A percentile compares a stretch with the other conserved stretches of the same genome.
Evolutionary conservation across 2,797 vertebrate species (phyloP).

Genomic region (Falco berigora): DNA sequence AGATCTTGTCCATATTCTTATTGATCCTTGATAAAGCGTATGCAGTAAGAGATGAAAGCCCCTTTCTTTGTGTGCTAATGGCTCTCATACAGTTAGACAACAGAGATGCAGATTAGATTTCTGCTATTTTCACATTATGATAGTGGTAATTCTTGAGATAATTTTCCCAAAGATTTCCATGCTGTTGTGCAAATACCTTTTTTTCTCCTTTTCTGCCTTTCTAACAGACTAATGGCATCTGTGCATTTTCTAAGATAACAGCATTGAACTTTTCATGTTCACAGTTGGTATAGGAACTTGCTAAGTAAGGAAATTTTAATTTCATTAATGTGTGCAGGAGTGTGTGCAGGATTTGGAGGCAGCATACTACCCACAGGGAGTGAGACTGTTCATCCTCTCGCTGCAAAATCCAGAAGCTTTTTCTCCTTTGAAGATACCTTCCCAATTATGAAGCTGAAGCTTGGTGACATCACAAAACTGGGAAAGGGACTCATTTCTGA

Average conservation of each 20-base stretch:
- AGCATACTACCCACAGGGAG: not conserved
- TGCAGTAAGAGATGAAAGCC: not conserved
- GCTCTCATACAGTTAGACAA: not conserved
- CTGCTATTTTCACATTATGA: not conserved
- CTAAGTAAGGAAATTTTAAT: not conserved
- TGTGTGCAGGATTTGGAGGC: not conserved
- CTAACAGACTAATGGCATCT: not conserved
- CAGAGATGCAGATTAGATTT: not conserved
- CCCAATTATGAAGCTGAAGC: not conserved
- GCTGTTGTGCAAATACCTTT: not conserved
- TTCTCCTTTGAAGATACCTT: not conserved
- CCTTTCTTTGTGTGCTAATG: not conserved
- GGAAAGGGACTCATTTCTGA: not conserved
- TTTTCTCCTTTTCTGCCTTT: not conserved
- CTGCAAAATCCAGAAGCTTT: not conserved
- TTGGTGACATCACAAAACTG: not conserved
- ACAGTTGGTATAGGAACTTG: not conserved
- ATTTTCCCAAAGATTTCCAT: not conserved
- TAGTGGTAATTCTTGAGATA: not conserved
- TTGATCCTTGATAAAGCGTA: not conserved
- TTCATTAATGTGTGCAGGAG: too few relatives aligned
- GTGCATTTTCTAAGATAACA: not conserved
- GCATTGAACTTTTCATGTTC: not conserved
- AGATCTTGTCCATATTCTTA: not conserved
- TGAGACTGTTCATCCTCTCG: not conserved